These are phyloP conservation scores for Oceanites oceanicus DNA, from an alignment of 2,113 vertebrate species.

Conservation along the genomic window DNA sequence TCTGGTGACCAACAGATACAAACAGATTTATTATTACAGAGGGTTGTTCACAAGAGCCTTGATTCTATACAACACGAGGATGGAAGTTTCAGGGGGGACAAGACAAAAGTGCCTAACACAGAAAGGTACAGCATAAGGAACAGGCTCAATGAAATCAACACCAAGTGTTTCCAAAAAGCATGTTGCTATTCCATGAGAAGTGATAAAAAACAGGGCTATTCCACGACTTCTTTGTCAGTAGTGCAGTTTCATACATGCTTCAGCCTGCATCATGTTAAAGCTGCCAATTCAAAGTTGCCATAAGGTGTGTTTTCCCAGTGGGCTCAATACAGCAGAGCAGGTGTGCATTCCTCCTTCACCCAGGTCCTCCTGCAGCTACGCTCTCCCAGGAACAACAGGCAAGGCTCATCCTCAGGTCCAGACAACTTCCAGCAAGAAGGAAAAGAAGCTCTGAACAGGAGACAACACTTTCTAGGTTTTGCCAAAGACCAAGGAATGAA, in stretches of 20 bases:
- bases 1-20: not conserved
- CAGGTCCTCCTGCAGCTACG: not conserved
- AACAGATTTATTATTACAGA: not conserved
- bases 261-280: not conserved
- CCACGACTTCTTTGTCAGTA: not conserved
- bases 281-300: not conserved
- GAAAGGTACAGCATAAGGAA: not conserved
- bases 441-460: not conserved
- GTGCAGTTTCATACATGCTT: not conserved
- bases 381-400: not conserved
- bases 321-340: not conserved
- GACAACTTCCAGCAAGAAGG: not conserved
- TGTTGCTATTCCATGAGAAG: not conserved
- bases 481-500: not conserved
- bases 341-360: not conserved
- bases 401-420: not conserved
- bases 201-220: not conserved
- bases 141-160: not conserved
- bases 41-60: not conserved
- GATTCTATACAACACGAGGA: not conserved
- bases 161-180: not conserved
- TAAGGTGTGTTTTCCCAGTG: not conserved
- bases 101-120: not conserved
- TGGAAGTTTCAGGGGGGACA: not conserved
- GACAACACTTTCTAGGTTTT: not conserved